A percentile compares a stretch with the other conserved stretches of the same genome.
Conservation (phyloP, 2,113 vertebrate genomes). For the Anoplopoma fimbria region DNA sequence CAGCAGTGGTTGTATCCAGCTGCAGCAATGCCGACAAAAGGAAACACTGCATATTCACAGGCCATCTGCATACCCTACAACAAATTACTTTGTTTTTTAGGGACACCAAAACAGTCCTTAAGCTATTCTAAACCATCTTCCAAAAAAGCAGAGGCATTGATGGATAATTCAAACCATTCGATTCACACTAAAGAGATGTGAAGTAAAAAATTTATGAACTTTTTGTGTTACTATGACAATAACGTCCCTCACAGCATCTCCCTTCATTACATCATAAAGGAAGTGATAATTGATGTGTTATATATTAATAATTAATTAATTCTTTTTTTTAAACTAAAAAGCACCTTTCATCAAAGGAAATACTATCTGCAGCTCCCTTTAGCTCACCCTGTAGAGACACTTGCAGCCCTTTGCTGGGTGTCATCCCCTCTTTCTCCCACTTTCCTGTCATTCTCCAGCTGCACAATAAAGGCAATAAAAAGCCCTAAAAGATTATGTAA, state of each 20-base stretch:
- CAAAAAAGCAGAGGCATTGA: neutral
- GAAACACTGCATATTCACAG: neutral
- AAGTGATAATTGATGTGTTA: neutral
- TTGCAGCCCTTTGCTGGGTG: too few relatives aligned
- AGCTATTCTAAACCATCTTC: neutral
- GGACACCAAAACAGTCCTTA: neutral
- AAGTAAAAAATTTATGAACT: too few relatives aligned
- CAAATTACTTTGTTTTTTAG: neutral
- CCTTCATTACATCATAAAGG: neutral
- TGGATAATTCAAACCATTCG: slow-evolving; percentile 3
- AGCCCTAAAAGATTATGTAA: too few relatives aligned
- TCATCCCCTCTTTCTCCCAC: too few relatives aligned
- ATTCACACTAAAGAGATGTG: neutral
- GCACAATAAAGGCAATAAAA: too few relatives aligned
- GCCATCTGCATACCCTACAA: accelerated
- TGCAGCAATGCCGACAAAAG: neutral
- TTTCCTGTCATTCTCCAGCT: too few relatives aligned
- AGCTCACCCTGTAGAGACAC: too few relatives aligned
- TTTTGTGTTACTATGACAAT: neutral
- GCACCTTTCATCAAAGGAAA: slow-evolving; percentile 4
- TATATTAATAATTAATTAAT: too few relatives aligned
- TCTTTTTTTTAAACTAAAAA: too few relatives aligned
- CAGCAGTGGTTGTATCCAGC: neutral
- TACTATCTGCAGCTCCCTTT: neutral
- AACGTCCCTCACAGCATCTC: neutral